Conservation (phyloP, 2,888 invertebrate species). For the Hypolimnas misippus region DNA sequence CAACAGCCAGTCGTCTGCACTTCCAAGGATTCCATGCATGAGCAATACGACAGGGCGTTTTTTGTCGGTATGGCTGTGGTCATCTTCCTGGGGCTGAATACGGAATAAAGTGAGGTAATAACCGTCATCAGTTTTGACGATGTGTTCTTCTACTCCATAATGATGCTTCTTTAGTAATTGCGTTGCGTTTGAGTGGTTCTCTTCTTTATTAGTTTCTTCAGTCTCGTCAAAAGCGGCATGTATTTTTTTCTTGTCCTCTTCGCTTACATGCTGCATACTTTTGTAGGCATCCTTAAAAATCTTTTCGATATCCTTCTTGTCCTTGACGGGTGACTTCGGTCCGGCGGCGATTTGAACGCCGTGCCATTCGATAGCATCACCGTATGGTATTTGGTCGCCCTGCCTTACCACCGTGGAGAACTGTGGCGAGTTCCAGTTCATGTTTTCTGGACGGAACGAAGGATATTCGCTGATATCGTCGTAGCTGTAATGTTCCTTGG, state of each 20-base stretch:
- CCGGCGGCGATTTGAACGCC: conserved; percentile 54
- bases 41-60: conserved; percentile 77
- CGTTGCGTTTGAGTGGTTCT: conserved; percentile 58
- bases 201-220: conserved; percentile 50
- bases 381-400: conserved; percentile 47
- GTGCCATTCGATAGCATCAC: conserved; percentile 57
- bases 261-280: conserved; percentile 59
- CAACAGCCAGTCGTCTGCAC: conserved; percentile 87
- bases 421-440: conserved; percentile 50
- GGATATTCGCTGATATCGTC: conserved; percentile 43
- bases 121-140: conserved; percentile 71
- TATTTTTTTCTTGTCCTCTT: conserved; percentile 59
- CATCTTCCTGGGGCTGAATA: conserved; percentile 52
- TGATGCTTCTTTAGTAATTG: conserved; percentile 64
- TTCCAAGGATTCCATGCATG: conserved; percentile 87
- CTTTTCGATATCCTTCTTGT: conserved; percentile 57
- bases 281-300: conserved; percentile 66
- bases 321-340: conserved; percentile 49
- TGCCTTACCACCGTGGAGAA: conserved; percentile 48
- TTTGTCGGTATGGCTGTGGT: conserved; percentile 45
- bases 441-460: conserved; percentile 36
- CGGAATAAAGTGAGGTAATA: conserved; percentile 73
- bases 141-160: conserved; percentile 68
- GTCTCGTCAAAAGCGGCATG: conserved; percentile 55
- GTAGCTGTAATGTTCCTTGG: conserved; percentile 41